Base-by-base conservation (phyloP, 2,888 invertebrate species). In the Helleia helle region DNA sequence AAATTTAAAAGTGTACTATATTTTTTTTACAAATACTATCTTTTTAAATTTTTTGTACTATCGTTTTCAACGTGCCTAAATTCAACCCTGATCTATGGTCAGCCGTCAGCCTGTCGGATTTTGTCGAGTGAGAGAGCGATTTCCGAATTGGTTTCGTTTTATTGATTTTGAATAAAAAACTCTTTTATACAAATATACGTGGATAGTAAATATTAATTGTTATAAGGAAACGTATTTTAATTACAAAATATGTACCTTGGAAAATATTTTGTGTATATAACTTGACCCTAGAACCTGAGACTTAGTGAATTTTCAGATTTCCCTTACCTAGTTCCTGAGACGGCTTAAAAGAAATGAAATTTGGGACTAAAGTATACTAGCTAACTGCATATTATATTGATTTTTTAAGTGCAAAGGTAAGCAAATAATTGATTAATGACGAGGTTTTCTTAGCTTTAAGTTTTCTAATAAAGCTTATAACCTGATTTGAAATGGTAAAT, bases 111-210 rank as follows among this genome's bases (percentile, higher is more conserved):
- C 28, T 22, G 24, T 29, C 22, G 27, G 18, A 34, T 34, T 42
- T 38, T 39, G 26, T 31, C 31, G 42, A 51, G 54, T 48, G 53
- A 52, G 48, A 45, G 46, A 56, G 47, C 47, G 47, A 49, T 50
- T 54, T 53, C 45, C 46, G 48, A 49, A 44, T 52, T 55, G 44
- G 52, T 55, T 56, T 56, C 56, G 50, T 56, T 59, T 58, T 65
- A 65, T 66, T 66, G 66, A 66, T 66, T 65, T 62, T 62, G 50
- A 59, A 55, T 48, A 45, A 40, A n/a, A 48, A 39, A 44, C 41
- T 49, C 49, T 48, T 40, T 48, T 51, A 55, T 54, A 51, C 49
- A 50, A 50, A 56, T 50, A 48, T 40, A 46, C 40, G 50, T 46
- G 28, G 41, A 50, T 50, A 43, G 24, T 22, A 25, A 40, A 22